These are phyloP conservation scores for Neopelma chrysocephalum DNA, from an alignment of 2,797 vertebrate genomes.

Conservation along the genomic window DNA sequence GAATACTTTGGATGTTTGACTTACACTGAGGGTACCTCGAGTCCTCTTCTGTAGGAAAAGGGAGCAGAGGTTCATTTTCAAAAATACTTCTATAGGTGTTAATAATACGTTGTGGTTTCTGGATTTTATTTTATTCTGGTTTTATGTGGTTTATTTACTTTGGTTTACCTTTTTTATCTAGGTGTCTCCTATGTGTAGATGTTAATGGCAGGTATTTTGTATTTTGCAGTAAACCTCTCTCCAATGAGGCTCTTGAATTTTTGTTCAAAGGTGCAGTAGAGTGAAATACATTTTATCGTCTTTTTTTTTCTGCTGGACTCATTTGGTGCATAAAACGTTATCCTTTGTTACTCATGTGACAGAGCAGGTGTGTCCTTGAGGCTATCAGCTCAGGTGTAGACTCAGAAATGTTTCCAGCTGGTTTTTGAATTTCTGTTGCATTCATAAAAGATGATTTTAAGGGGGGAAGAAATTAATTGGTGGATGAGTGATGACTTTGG, in stretches of 20 bases:
- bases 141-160: neutral
- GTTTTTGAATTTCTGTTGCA: neutral
- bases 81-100: neutral
- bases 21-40: neutral
- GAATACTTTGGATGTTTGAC: neutral
- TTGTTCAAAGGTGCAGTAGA: neutral
- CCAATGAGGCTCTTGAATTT: neutral
- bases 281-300: neutral
- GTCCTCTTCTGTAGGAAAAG: neutral
- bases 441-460: neutral
- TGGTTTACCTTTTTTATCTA: neutral
- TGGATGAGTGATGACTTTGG: neutral
- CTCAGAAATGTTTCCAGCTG: neutral
- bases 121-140: neutral
- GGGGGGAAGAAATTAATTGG: neutral
- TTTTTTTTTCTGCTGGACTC: neutral
- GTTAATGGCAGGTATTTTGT: neutral
- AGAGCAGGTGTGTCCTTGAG: neutral
- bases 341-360: neutral
- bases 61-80: neutral
- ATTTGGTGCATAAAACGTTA: neutral
- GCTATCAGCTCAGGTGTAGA: fast-evolving
- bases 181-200: neutral
- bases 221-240: neutral
- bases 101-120: neutral